These are phyloP conservation scores for Armadillidium nasatum DNA, from an alignment of 1,140 invertebrate genomes.

Conservation along the genomic window DNA sequence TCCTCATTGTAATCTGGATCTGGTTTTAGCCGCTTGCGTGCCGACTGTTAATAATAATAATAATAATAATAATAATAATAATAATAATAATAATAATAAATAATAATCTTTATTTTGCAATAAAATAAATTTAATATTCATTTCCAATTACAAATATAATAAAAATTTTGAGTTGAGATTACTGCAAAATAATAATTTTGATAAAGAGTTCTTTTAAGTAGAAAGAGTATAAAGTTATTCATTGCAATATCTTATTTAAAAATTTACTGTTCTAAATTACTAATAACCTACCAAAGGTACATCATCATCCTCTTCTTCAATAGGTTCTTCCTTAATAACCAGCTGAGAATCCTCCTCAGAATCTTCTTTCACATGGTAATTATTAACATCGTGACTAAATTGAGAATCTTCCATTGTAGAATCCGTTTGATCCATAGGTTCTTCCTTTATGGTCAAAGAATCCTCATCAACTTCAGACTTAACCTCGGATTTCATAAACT, in stretches of 20 bases:
- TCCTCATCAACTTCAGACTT: neutral
- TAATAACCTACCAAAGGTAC: conserved; percentile 16
- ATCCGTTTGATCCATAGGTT: neutral
- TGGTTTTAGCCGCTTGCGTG: conserved; percentile 29
- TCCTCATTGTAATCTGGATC: conserved; percentile 16
- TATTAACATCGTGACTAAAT: neutral
- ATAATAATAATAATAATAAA: neutral
- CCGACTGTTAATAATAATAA: conserved; percentile 22
- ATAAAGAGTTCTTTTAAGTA: neutral
- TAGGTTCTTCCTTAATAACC: conserved; percentile 39
- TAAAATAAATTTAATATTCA: no score
- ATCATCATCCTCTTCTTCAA: conserved; percentile 39
- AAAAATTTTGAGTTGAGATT: no score
- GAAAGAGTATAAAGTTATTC: neutral
- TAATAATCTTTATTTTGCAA: no score
- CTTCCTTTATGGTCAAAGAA: no score
- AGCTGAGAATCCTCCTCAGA: conserved; percentile 42
- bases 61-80: neutral
- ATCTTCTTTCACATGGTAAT: conserved; percentile 24
- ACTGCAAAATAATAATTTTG: no score
- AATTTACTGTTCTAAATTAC: neutral
- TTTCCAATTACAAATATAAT: no score
- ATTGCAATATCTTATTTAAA: neutral
- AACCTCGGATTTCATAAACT: neutral
- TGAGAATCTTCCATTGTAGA: neutral